phyloP scores from a whole-genome alignment of 2,113 vertebrate genomes.

The Trichechus manatus region DNA sequence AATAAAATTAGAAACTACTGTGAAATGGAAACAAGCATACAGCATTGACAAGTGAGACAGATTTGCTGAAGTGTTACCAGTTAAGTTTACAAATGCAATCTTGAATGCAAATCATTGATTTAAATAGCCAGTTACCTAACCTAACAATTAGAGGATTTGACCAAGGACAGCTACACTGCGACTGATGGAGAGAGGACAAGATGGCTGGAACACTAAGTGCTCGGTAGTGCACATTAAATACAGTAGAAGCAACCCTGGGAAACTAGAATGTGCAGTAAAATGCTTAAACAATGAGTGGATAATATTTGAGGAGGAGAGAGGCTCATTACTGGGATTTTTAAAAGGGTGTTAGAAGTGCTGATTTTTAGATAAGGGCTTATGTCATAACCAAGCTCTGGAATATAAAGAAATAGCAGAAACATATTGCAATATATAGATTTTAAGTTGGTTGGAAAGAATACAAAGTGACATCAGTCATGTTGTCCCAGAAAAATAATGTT shows the following conservation, averaged over 20 bases:
- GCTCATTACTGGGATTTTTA: not conserved
- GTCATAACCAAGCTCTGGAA: not conserved
- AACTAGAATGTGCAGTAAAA: not conserved
- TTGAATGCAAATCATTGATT: constrained; percentile 6
- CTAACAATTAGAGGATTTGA: not conserved
- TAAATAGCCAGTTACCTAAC: not conserved
- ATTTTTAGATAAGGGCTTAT: constrained; percentile 34
- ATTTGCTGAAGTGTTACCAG: not conserved
- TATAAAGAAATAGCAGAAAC: constrained; percentile 21
- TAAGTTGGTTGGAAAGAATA: constrained; percentile 25
- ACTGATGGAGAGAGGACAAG: not conserved
- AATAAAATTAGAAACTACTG: not conserved
- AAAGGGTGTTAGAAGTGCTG: not conserved
- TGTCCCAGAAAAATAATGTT: constrained; percentile 34
- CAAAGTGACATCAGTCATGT: not conserved
- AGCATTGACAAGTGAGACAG: not conserved
- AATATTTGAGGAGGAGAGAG: not conserved
- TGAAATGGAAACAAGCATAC: not conserved
- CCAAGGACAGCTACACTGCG: not conserved
- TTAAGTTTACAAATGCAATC: not conserved
- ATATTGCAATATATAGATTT: not conserved
- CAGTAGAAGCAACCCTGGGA: not conserved
- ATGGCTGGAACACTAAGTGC: not conserved
- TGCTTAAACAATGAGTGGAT: not conserved
- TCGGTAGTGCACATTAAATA: not conserved